Conservation (phyloP, 2,888 invertebrate species). For the Periphyllus acericola region DNA sequence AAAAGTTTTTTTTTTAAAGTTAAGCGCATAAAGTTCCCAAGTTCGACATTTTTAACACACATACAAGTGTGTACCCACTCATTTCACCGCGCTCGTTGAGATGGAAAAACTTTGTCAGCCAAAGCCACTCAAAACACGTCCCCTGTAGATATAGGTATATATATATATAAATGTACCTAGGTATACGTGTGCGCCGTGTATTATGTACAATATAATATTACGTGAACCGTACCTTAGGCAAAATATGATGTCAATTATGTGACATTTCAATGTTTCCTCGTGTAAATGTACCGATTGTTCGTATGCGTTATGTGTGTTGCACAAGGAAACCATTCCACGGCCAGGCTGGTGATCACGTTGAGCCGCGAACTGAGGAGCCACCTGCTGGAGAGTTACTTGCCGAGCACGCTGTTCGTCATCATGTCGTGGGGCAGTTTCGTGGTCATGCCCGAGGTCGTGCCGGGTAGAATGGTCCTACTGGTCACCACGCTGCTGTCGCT, state of each 20-base stretch:
- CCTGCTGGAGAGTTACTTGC: conserved; percentile 74
- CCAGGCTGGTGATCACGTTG: conserved; percentile 73
- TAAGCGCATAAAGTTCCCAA: not conserved
- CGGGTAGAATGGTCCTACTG: conserved; percentile 74
- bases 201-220: too few relatives aligned
- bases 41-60: not conserved
- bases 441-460: conserved; percentile 75
- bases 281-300: not conserved
- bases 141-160: too few relatives aligned
- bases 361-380: conserved; percentile 74
- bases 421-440: conserved; percentile 77
- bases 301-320: not conserved
- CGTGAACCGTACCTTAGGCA: not conserved
- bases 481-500: conserved; percentile 75
- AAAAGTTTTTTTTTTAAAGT: conserved; percentile 12
- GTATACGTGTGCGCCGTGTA: too few relatives aligned
- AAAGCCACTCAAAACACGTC: not conserved
- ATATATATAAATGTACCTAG: too few relatives aligned
- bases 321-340: conserved; percentile 73
- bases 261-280: not conserved
- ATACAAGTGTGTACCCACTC: not conserved
- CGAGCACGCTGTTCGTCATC: conserved; percentile 74
- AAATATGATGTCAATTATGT: not conserved
- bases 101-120: not conserved
- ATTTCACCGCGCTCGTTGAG: too few relatives aligned